Percentiles rank a stretch among this genome's conserved stretches.
These are phyloP conservation scores for Caenorhabditis sp. DNA, from an alignment of 2,888 invertebrate genomes.

Conservation along the genomic window DNA sequence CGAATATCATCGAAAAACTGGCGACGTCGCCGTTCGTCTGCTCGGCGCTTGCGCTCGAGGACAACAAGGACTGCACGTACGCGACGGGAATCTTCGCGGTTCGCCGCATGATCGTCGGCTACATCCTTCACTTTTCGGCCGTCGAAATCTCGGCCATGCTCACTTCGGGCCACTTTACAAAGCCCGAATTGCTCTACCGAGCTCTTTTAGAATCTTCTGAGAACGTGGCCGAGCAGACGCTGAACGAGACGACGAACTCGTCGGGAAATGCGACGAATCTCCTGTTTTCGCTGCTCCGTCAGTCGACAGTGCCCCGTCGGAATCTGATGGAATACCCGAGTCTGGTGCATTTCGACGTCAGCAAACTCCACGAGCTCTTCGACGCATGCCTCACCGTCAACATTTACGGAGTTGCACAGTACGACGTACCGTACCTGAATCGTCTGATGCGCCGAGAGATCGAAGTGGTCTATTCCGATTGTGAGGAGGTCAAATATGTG, in stretches of 20 bases:
- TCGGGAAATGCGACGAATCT: slow-evolving; percentile 28
- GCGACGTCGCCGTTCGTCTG: slow-evolving; percentile 62
- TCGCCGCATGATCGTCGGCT: slow-evolving; percentile 68
- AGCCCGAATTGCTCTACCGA: slow-evolving; percentile 59
- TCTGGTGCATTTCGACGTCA: slow-evolving; percentile 62
- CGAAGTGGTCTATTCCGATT: slow-evolving; percentile 64
- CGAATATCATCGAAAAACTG: slow-evolving; percentile 68
- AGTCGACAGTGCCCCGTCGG: slow-evolving; percentile 27
- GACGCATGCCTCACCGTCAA: slow-evolving; percentile 62
- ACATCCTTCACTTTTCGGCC: slow-evolving; percentile 74
- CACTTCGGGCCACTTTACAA: slow-evolving; percentile 55
- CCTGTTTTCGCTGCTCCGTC: slow-evolving; percentile 54
- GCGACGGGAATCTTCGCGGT: slow-evolving; percentile 51
- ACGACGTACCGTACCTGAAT: slow-evolving; percentile 72
- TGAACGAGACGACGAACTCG: not conserved
- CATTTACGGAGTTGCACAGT: slow-evolving; percentile 70
- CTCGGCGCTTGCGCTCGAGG: slow-evolving; percentile 33
- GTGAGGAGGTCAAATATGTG: slow-evolving; percentile 29
- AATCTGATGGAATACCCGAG: slow-evolving; percentile 41
- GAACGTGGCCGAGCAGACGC: slow-evolving; percentile 27
- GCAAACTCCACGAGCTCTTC: slow-evolving; percentile 62
- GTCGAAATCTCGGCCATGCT: slow-evolving; percentile 70
- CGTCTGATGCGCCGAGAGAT: slow-evolving; percentile 71
- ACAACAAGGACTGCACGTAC: slow-evolving; percentile 33
- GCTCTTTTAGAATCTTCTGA: slow-evolving; percentile 61